Percentiles rank a stretch among this genome's conserved stretches.
Conservation (phyloP, 2,888 invertebrate species). For the Nephrocerus scutellatus region DNA sequence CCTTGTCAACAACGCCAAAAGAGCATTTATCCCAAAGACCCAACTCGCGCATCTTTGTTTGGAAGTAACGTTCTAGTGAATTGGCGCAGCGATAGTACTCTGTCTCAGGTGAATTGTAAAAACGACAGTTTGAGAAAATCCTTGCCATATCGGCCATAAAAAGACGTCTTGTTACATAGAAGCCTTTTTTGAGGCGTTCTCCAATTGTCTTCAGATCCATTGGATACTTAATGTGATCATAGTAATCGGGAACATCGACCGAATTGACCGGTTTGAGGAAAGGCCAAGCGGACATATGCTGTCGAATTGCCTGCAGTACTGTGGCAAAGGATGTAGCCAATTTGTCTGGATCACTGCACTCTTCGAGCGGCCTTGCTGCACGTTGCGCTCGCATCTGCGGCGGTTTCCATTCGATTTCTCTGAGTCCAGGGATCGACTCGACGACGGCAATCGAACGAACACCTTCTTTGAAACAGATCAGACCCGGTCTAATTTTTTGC, state of each 20-base stretch:
- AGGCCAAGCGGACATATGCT: slow-evolving; percentile 83
- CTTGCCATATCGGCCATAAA: slow-evolving; percentile 91
- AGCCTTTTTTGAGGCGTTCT: slow-evolving; percentile 43
- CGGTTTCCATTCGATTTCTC: slow-evolving; percentile 72
- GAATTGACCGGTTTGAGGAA: slow-evolving; percentile 87
- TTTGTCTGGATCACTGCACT: slow-evolving; percentile 59
- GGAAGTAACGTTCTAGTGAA: slow-evolving; percentile 80
- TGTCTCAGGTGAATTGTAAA: slow-evolving; percentile 87
- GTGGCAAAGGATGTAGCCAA: slow-evolving; percentile 54
- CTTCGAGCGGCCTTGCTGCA: slow-evolving; percentile 53
- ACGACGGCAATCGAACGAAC: slow-evolving; percentile 69
- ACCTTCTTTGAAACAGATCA: slow-evolving; percentile 82
- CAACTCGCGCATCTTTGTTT: slow-evolving; percentile 78
- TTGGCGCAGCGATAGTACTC: slow-evolving; percentile 86
- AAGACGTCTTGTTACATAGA: slow-evolving; percentile 75
- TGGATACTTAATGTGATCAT: slow-evolving; percentile 89
- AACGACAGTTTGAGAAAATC: slow-evolving; percentile 87
- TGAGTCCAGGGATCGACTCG: slow-evolving; percentile 75
- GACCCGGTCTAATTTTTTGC: slow-evolving; percentile 68
- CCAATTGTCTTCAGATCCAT: slow-evolving; percentile 65
- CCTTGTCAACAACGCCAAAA: too few relatives aligned
- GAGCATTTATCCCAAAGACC: slow-evolving; percentile 77
- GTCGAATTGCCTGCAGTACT: slow-evolving; percentile 59
- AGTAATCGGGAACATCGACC: slow-evolving; percentile 84
- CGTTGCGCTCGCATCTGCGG: slow-evolving; percentile 50